Percentiles rank a stretch among this genome's conserved stretches.
Evolutionary conservation across 2,797 vertebrate genomes (phyloP).

Genomic region (Protosalanx chinensis): DNA sequence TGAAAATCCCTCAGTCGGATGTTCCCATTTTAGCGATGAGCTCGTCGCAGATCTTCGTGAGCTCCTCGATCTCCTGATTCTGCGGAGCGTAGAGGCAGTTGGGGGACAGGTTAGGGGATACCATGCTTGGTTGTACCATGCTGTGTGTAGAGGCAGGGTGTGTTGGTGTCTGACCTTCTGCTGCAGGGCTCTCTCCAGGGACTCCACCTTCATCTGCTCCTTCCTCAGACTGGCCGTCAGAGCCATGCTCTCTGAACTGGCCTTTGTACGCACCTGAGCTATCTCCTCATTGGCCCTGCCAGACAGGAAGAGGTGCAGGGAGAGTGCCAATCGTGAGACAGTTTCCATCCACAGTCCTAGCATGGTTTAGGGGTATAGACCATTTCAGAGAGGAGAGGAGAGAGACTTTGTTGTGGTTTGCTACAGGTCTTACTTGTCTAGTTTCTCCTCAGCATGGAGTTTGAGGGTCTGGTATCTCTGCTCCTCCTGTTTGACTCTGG

Average conservation of each 20-base stretch:
- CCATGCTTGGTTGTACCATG: background rate
- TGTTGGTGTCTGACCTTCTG: slow-evolving; percentile 82
- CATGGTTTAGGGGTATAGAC: too few relatives aligned
- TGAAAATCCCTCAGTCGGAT: slow-evolving; percentile 74
- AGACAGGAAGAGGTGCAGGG: background rate
- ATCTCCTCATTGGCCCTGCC: slow-evolving; percentile 95
- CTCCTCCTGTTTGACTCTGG: slow-evolving; percentile 92
- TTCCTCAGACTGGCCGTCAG: slow-evolving; percentile 87
- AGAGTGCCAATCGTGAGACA: background rate
- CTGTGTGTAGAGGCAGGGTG: background rate
- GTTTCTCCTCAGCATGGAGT: slow-evolving; percentile 92
- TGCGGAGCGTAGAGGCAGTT: slow-evolving; percentile 52
- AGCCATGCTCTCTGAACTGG: slow-evolving; percentile 83
- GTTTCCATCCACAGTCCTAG: too few relatives aligned
- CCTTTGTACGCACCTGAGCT: slow-evolving; percentile 88
- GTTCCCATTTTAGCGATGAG: slow-evolving; percentile 96
- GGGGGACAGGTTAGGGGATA: background rate
- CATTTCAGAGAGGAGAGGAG: too few relatives aligned
- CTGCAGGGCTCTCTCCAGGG: slow-evolving; percentile 87
- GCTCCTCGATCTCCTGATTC: slow-evolving; percentile 97
- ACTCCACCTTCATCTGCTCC: slow-evolving; percentile 96
- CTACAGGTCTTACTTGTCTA: slow-evolving; percentile 81
- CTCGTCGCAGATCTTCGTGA: slow-evolving; percentile 98
- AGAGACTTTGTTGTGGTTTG: too few relatives aligned
- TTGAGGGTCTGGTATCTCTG: slow-evolving; percentile 96